phyloP scores from a whole-genome alignment of 1,140 invertebrate species.

The Amyelois transitella region DNA sequence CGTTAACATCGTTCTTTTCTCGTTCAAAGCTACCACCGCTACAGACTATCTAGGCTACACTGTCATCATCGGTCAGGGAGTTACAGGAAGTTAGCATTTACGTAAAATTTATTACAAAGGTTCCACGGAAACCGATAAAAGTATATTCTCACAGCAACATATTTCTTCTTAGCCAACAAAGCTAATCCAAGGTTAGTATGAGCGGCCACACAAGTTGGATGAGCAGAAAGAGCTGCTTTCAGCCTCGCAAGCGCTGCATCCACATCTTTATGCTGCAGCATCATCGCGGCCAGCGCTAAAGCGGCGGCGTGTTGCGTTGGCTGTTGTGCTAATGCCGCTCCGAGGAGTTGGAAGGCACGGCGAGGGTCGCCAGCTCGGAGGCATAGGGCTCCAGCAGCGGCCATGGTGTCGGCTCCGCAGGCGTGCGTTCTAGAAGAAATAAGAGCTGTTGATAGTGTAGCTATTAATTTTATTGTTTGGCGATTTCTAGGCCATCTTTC shows the following conservation, averaged over 20 bases:
- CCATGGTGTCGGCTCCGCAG: conserved; percentile 57
- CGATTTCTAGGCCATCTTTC: too few species aligned
- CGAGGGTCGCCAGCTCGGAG: conserved; percentile 51
- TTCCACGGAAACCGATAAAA: background rate
- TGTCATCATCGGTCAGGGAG: too few species aligned
- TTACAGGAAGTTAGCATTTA: too few species aligned
- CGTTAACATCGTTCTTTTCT: too few species aligned
- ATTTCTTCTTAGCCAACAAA: conserved; percentile 59
- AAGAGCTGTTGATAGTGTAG: too few species aligned
- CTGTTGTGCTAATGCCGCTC: conserved; percentile 50
- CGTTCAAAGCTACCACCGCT: too few species aligned
- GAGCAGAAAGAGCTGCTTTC: conserved; percentile 49
- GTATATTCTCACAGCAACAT: conserved; percentile 48
- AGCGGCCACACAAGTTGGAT: conserved; percentile 56
- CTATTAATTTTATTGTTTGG: too few species aligned
- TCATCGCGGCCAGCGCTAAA: conserved; percentile 57
- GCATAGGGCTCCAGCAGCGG: conserved; percentile 51
- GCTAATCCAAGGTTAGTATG: conserved; percentile 56
- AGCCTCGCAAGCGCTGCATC: conserved; percentile 53
- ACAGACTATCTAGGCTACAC: too few species aligned
- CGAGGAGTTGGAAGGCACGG: conserved; percentile 55
- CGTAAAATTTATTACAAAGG: too few species aligned
- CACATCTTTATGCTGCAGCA: conserved; percentile 55
- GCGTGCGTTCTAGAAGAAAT: conserved; percentile 28
- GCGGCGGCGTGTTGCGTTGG: conserved; percentile 58